Percentiles rank a stretch among this genome's conserved stretches.
Evolutionary conservation across 2,888 invertebrate genomes (phyloP).

Genomic region (Amiota communis): DNA sequence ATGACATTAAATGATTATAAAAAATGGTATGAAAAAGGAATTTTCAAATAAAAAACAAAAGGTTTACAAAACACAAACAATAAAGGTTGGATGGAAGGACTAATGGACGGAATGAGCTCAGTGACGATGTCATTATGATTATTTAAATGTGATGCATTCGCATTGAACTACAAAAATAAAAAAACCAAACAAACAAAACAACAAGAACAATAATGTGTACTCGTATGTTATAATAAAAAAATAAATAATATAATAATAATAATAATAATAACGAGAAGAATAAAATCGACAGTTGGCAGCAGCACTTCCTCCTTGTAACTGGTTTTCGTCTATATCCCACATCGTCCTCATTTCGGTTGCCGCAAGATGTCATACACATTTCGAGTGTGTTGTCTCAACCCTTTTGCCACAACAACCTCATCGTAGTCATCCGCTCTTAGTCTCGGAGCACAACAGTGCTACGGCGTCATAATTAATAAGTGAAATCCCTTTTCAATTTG

Average conservation of each 20-base stretch:
- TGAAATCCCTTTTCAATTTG: conserved; percentile 70
- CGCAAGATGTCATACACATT: conserved; percentile 7
- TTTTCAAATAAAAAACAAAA: conserved; percentile 37
- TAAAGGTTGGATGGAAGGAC: conserved; percentile 39
- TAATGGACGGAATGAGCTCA: conserved; percentile 53
- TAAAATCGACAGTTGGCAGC: conserved; percentile 59
- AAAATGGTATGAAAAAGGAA: conserved; percentile 24
- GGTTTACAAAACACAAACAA: conserved; percentile 4
- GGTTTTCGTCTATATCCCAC: background rate
- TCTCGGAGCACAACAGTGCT: background rate
- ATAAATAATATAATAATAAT: conserved; percentile 22
- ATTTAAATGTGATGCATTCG: conserved; percentile 59
- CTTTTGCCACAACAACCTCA: conserved; percentile 43
- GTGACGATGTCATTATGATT: conserved; percentile 54
- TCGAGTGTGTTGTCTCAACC: conserved; percentile 52
- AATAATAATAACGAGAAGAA: conserved; percentile 2
- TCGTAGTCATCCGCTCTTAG: conserved; percentile 3
- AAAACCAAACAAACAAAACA: too few relatives aligned
- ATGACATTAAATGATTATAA: conserved; percentile 51
- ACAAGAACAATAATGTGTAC: too few relatives aligned
- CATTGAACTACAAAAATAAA: background rate
- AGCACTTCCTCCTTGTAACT: background rate
- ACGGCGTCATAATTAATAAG: conserved; percentile 68
- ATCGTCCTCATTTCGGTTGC: conserved; percentile 29
- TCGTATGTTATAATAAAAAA: too few relatives aligned